These are phyloP conservation scores for Enteromius viviparus DNA, from an alignment of 2,797 vertebrate species.

Conservation along the genomic window DNA sequence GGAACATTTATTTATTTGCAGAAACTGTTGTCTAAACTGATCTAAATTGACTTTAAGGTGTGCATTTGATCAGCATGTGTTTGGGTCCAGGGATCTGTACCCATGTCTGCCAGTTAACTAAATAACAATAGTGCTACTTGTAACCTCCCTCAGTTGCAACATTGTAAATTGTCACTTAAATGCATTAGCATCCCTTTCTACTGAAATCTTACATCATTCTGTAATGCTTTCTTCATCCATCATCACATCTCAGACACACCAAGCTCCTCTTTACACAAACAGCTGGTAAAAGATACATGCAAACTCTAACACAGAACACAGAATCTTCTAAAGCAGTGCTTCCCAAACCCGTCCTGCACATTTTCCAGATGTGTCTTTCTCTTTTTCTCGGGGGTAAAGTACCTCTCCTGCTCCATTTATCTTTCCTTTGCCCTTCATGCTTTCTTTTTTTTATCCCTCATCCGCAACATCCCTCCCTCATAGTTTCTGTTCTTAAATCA, in stretches of 20 bases:
- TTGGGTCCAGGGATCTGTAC: background rate
- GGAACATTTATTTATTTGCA: too few relatives aligned
- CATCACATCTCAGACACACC: background rate
- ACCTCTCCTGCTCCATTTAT: background rate
- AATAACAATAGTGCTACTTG: background rate
- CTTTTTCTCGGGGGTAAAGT: background rate
- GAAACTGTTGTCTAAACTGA: background rate
- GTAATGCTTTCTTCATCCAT: constrained; percentile 21
- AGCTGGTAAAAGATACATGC: background rate
- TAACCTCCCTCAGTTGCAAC: background rate
- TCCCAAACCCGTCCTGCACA: too few relatives aligned
- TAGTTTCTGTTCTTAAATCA: background rate
- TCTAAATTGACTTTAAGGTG: background rate
- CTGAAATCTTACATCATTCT: background rate
- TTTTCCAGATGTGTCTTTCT: background rate
- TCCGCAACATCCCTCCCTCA: background rate
- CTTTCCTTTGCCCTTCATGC: background rate
- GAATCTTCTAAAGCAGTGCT: background rate
- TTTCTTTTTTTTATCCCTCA: background rate
- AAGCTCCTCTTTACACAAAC: background rate
- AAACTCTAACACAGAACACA: background rate
- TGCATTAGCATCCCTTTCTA: background rate
- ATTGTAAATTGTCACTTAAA: too few relatives aligned
- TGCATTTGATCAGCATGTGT: background rate
- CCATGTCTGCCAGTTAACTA: background rate